Evolutionary conservation across 2,888 invertebrate species (phyloP).

Genomic region (Spilosoma lubricipeda): DNA sequence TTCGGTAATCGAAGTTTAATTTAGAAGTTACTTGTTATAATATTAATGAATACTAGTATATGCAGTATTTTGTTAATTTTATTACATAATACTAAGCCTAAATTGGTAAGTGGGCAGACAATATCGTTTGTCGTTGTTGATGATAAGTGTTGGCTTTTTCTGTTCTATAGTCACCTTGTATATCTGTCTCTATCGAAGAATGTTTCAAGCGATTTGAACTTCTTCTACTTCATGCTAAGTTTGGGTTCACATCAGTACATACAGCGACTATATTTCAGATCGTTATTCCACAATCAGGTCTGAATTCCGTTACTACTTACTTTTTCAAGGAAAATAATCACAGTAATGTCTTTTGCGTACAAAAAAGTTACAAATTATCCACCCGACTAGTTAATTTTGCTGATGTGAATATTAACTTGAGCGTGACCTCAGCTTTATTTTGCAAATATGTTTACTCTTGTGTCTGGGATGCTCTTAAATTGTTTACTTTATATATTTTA

Average conservation of each 20-base stretch:
- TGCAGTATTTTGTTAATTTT: constrained; percentile 74
- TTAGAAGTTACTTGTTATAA: constrained; percentile 80
- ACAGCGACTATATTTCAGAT: constrained; percentile 4
- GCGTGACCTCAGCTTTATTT: constrained; percentile 64
- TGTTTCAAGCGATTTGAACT: constrained; percentile 62
- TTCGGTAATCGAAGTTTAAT: constrained; percentile 81
- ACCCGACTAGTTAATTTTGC: constrained; percentile 10
- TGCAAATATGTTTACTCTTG: constrained; percentile 68
- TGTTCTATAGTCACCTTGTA: constrained; percentile 74
- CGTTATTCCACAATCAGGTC: neutral
- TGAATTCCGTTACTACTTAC: constrained; percentile 4
- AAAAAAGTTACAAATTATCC: neutral
- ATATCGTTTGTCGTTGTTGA: constrained; percentile 69
- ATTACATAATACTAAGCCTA: constrained; percentile 72
- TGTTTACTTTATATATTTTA: constrained; percentile 37
- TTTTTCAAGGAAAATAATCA: too few species aligned
- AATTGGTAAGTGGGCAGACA: constrained; percentile 78
- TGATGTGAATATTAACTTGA: constrained; percentile 58
- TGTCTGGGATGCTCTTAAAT: constrained; percentile 66
- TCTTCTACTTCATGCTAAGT: constrained; percentile 59
- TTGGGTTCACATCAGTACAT: constrained; percentile 58
- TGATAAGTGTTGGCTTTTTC: constrained; percentile 79
- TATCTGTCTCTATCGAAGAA: constrained; percentile 61
- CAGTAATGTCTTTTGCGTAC: neutral
- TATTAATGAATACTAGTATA: constrained; percentile 68